Evolutionary conservation across 2,797 vertebrate genomes (phyloP).

Genomic region (Adrianichthys oophorus): DNA sequence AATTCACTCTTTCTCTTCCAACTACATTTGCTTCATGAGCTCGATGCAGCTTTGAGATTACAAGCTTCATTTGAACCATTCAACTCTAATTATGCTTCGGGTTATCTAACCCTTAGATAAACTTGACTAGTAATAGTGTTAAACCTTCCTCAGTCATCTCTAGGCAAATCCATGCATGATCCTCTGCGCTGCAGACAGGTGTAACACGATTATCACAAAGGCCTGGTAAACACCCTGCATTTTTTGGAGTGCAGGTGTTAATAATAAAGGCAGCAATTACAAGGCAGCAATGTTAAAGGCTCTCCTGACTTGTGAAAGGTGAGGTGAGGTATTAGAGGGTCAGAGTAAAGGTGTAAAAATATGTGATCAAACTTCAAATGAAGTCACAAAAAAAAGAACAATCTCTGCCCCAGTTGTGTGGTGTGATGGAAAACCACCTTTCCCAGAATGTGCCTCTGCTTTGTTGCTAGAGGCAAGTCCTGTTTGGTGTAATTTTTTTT

Average conservation of each 20-base stretch:
- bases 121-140: conserved; percentile 1
- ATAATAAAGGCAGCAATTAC: conserved; percentile 60
- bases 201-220: conserved; percentile 33
- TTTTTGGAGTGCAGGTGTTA: conserved; percentile 42
- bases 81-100: too few relatives aligned
- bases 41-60: too few relatives aligned
- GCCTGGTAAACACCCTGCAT: conserved; percentile 23
- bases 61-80: too few relatives aligned
- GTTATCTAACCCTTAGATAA: not conserved
- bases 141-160: not conserved
- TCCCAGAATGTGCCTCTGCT: not conserved
- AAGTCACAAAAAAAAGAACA: not conserved
- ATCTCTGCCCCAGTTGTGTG: conserved; percentile 5
- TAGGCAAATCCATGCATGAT: conserved; percentile 33
- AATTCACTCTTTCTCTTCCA: too few relatives aligned
- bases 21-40: too few relatives aligned
- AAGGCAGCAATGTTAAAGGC: conserved; percentile 30
- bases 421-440: not conserved
- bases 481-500: conserved; percentile 13
- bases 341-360: conserved; percentile 19
- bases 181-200: conserved; percentile 9
- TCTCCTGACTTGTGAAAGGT: conserved; percentile 25
- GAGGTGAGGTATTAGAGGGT: conserved; percentile 24
- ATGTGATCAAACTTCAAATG: not conserved
- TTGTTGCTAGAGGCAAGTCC: conserved; percentile 6